Base-by-base conservation (phyloP, 2,888 invertebrate genomes). In the Drosophila bunnanda region DNA sequence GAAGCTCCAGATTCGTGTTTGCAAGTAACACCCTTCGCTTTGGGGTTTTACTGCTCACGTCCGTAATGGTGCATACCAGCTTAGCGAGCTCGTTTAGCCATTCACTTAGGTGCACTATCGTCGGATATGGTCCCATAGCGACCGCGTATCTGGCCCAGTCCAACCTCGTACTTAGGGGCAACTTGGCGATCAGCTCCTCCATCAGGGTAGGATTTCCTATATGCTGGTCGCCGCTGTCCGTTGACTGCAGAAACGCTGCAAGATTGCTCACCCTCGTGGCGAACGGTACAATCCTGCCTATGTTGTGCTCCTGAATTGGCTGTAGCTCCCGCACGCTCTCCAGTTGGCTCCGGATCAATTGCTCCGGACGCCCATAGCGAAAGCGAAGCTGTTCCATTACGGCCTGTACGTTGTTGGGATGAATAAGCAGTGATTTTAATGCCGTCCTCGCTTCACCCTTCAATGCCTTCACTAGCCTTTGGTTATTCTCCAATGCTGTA, bases 381-480 rank as follows among this genome's bases (percentile, higher is more conserved):
- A 36, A 36, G 13, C n/a, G n/a, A n/a, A 72, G 38, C 36, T 65
- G 59, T 1, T 71, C 61, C 1, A 76, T 56, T 1, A 71, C 56
- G 5, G 58, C 53, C 9, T 39, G 17, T 17, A 41, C 39, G 2
- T 12, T 41, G 0, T 17, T 41, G 12, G 39, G 17, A 17, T 17
- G 17, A n/a, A 17, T 39, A 4, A 17, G 17, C 39, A 17, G 4
- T n/a, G 39, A 39, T 17, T 17, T 39, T 5, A 39, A 17, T 17
- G 39, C 38, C n/a, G 38, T 15, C n/a, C 38, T 6, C n/a, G 38
- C n/a, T 2, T 38, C 38, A 6, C 38, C 8, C 38, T n/a, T 38
- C n/a, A 38, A 15, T 15, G 38, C 38, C 17, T 17, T 39, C 39
- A 17, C 39, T 9, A n/a, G 17, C 38, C n/a, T 38, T n/a, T 38